These are phyloP conservation scores for Aphidius gifuensis DNA, from an alignment of 1,140 invertebrate species.

Conservation along the genomic window DNA sequence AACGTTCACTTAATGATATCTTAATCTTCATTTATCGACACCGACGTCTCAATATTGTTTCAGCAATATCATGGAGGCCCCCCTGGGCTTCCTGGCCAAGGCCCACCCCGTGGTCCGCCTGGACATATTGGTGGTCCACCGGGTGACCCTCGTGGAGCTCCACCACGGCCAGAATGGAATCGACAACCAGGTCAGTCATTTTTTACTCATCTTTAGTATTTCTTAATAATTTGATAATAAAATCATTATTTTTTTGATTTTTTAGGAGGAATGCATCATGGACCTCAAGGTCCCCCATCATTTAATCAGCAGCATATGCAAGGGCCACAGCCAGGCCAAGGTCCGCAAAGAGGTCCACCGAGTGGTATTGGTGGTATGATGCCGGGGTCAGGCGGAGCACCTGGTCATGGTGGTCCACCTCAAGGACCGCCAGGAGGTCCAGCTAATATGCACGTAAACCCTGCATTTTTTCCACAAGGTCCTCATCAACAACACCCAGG, in stretches of 20 bases:
- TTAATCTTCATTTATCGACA: background rate
- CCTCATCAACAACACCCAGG: slow-evolving; percentile 62
- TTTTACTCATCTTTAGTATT: background rate
- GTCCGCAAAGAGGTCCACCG: slow-evolving; percentile 66
- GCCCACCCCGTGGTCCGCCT: slow-evolving; percentile 62
- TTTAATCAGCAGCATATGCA: slow-evolving; percentile 70
- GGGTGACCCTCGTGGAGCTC: slow-evolving; percentile 60
- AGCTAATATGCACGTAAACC: slow-evolving; percentile 87
- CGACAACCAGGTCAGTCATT: slow-evolving; percentile 61
- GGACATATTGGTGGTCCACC: slow-evolving; percentile 56
- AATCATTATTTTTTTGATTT: background rate
- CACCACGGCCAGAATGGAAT: slow-evolving; percentile 72
- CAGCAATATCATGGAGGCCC: slow-evolving; percentile 64
- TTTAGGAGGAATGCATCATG: slow-evolving; percentile 50
- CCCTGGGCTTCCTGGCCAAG: slow-evolving; percentile 61
- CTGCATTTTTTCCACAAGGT: slow-evolving; percentile 87
- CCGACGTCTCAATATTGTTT: background rate
- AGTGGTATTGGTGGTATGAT: slow-evolving; percentile 57
- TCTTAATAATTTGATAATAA: background rate
- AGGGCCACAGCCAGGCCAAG: slow-evolving; percentile 60
- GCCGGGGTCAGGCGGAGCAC: slow-evolving; percentile 60
- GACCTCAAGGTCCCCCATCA: slow-evolving; percentile 53
- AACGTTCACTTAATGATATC: slow-evolving; percentile 2
- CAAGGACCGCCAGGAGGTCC: slow-evolving; percentile 67
- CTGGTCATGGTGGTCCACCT: slow-evolving; percentile 60